These are phyloP conservation scores for Serilophus lunatus DNA, from an alignment of 2,113 vertebrate species.

Conservation along the genomic window DNA sequence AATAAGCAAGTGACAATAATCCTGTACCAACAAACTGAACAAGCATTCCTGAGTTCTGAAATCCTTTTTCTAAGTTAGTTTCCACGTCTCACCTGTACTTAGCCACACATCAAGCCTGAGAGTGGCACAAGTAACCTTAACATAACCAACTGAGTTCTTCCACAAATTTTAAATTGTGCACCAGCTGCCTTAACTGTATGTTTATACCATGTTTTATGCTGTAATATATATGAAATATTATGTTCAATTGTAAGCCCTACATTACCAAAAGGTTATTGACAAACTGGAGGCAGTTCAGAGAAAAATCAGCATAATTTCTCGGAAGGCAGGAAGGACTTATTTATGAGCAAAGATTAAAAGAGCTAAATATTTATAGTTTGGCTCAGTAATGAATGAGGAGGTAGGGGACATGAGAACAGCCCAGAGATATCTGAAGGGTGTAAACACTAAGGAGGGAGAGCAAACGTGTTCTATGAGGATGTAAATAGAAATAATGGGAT, in stretches of 20 bases:
- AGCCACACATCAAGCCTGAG: background rate
- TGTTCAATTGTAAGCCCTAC: background rate
- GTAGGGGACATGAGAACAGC: conserved; percentile 39
- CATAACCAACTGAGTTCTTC: too few species aligned
- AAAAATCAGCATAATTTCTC: conserved; percentile 34
- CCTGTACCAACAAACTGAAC: background rate
- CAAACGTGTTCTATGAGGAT: conserved; percentile 13
- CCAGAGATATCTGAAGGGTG: conserved; percentile 7
- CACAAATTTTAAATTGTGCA: background rate
- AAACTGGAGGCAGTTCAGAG: conserved; percentile 56
- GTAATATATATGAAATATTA: background rate
- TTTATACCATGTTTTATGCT: background rate
- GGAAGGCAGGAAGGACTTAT: conserved; percentile 56
- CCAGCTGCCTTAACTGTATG: background rate
- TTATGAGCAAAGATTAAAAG: conserved; percentile 51
- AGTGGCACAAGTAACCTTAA: background rate
- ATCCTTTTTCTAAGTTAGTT: background rate
- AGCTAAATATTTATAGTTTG: conserved; percentile 54
- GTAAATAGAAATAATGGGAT: conserved; percentile 41
- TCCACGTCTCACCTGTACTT: background rate
- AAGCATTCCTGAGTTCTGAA: background rate
- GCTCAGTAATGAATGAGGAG: conserved; percentile 55
- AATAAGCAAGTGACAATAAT: background rate
- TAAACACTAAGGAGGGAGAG: conserved; percentile 29
- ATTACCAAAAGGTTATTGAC: conserved; percentile 28